These are phyloP conservation scores for Diachasma alloeum DNA, from an alignment of 1,140 invertebrate genomes.

Conservation along the genomic window DNA sequence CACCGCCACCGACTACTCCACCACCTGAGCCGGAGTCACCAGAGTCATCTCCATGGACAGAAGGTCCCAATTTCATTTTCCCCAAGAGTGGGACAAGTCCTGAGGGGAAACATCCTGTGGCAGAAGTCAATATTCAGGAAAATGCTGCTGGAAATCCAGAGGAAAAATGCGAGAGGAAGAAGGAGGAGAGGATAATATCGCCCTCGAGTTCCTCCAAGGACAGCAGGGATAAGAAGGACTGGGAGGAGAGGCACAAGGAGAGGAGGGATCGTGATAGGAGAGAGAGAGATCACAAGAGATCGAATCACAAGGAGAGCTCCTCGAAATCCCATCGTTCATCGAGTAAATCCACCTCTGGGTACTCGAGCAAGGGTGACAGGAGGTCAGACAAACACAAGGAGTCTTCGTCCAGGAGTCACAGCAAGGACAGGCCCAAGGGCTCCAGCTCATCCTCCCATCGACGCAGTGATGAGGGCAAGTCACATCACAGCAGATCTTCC, in stretches of 20 bases:
- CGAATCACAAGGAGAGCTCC: conserved; percentile 40
- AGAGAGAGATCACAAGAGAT: conserved; percentile 42
- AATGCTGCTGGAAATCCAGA: conserved; percentile 29
- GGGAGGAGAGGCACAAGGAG: conserved; percentile 43
- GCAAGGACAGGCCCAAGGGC: conserved; percentile 21
- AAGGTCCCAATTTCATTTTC: not conserved
- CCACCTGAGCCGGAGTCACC: not conserved
- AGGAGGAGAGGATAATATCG: not conserved
- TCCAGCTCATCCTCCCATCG: conserved; percentile 26
- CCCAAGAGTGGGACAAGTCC: not conserved
- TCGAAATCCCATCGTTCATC: conserved; percentile 34
- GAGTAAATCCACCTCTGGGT: conserved; percentile 16
- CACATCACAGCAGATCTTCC: conserved; percentile 42
- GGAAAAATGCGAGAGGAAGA: conserved; percentile 29
- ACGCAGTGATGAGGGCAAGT: conserved; percentile 30
- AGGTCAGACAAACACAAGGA: conserved; percentile 39
- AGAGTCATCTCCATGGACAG: not conserved
- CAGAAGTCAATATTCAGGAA: not conserved
- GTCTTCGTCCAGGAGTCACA: conserved; percentile 30
- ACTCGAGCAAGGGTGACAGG: conserved; percentile 36
- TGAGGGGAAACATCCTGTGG: not conserved
- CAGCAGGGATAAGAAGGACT: conserved; percentile 39
- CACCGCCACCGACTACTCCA: not conserved
- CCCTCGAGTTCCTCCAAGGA: conserved; percentile 20
- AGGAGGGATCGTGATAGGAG: conserved; percentile 38